A percentile compares a stretch with the other conserved stretches of the same genome.
These are phyloP conservation scores for Coelopa frigida DNA, from an alignment of 1,140 invertebrate genomes.

Conservation along the genomic window DNA sequence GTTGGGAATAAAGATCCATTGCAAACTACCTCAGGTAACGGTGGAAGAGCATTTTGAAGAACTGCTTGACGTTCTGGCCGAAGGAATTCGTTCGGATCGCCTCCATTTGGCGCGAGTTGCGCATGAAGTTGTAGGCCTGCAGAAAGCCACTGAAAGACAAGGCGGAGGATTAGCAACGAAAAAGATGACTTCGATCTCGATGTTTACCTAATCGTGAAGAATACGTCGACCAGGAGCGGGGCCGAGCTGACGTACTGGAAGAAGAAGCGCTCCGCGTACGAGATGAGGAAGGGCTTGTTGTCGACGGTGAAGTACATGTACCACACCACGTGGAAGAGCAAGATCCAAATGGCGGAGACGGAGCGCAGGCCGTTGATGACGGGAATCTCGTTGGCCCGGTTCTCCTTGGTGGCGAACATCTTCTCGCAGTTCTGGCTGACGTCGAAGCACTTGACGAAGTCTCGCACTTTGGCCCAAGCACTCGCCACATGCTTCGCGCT, in stretches of 20 bases:
- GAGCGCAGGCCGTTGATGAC: conserved; percentile 41
- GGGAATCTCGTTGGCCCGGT: conserved; percentile 25
- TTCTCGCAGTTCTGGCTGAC: conserved; percentile 25
- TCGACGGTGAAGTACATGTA: conserved; percentile 42
- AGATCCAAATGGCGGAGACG: conserved; percentile 35
- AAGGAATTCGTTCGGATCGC: conserved; percentile 27
- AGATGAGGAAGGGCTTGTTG: conserved; percentile 34
- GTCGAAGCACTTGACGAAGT: conserved; percentile 37
- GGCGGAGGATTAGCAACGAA: neutral
- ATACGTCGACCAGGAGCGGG: conserved; percentile 39
- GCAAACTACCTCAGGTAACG: conserved; percentile 31
- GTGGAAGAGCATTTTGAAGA: conserved; percentile 36
- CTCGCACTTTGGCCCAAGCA: neutral
- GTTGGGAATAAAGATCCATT: neutral
- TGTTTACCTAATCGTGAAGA: conserved; percentile 41
- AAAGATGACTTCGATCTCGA: no score
- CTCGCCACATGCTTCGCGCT: neutral
- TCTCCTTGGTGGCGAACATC: conserved; percentile 20
- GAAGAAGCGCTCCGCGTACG: conserved; percentile 29
- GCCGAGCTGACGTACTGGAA: conserved; percentile 39
- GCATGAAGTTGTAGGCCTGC: conserved; percentile 40
- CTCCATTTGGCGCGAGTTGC: conserved; percentile 30
- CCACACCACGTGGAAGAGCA: conserved; percentile 40
- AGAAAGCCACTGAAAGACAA: conserved; percentile 34
- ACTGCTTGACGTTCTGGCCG: conserved; percentile 28